Evolutionary conservation across 2,888 invertebrate genomes (phyloP), one percentile per base, ranked within the genome.

Genomic region (Crepidodera aurea): DNA sequence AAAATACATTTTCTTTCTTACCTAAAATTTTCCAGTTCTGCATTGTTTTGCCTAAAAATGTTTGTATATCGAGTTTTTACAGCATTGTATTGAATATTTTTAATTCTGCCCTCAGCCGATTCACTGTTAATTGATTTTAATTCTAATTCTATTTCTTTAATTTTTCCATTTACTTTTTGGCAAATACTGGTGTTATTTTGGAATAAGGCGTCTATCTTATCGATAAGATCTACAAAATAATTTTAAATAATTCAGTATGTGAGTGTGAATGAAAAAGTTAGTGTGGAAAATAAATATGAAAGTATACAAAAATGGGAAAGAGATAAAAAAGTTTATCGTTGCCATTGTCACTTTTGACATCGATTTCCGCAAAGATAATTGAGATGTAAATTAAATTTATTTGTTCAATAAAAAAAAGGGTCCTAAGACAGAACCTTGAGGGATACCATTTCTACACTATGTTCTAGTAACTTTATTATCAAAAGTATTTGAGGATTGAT

Each of bases 41-140:
- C 76, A 75, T 84, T 84, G 72, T 87, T 87, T n/a, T 80, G 77
- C 51, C 73, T 72, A 69, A 87, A 84, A 61, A 83, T 82, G 68
- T 83, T 83, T 4, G 83, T 78, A 74, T 82, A 84, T 51, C 82
- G 77, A 68, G 78, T 79, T 65, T 81, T 78, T 76, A 83, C 81
- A 58, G 83, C 82, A 60, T 78, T 81, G 71, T 82, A 82, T 74
- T 84, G 84, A 34, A 84, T 77, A 13, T 82, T 70, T 69, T 83
- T 83, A 62, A 87, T 84, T 77, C 87, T 69, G 5, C 70, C 71
- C 64, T 75, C 72, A 2, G 76, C 71, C 2, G 72, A 64, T 12
- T 68, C 65, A 2, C 44, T 39, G 22, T 69, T 66, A 5, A 55
- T 58, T 19, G 64, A 64, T 40, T 69, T 66, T 2, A 76, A 15